Conservation (phyloP, 2,797 vertebrate species). For the Karalla daura region DNA sequence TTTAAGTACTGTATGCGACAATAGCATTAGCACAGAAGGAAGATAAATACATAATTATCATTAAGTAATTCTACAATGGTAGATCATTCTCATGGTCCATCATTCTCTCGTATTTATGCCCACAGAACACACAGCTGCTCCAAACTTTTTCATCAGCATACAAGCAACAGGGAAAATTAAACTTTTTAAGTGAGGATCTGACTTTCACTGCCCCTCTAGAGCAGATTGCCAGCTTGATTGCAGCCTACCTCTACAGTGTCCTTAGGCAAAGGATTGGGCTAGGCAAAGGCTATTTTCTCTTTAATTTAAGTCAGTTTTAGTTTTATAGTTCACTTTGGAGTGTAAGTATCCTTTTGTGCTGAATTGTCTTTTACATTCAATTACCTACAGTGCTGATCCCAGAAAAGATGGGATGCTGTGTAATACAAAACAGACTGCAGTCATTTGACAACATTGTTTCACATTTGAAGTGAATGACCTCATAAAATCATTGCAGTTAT, state of each 20-base stretch:
- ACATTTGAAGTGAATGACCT: too few species aligned
- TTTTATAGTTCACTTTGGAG: neutral
- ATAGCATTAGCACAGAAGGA: too few species aligned
- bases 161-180: constrained; percentile 16
- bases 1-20: too few species aligned
- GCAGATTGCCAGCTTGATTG: constrained; percentile 12
- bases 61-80: neutral
- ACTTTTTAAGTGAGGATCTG: constrained; percentile 1
- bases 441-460: too few species aligned
- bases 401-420: too few species aligned
- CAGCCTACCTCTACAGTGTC: neutral
- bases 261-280: neutral
- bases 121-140: neutral
- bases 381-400: neutral
- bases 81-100: neutral
- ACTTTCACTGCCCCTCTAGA: constrained; percentile 6
- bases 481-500: too few species aligned
- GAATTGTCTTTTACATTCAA: neutral
- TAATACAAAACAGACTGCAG: too few species aligned
- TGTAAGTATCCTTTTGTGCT: neutral
- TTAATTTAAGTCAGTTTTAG: neutral
- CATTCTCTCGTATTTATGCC: constrained; percentile 10
- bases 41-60: too few species aligned
- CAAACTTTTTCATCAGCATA: constrained; percentile 16
- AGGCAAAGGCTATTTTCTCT: neutral